Conservation (phyloP, 2,888 invertebrate genomes). For the Hypsopygia costalis region DNA sequence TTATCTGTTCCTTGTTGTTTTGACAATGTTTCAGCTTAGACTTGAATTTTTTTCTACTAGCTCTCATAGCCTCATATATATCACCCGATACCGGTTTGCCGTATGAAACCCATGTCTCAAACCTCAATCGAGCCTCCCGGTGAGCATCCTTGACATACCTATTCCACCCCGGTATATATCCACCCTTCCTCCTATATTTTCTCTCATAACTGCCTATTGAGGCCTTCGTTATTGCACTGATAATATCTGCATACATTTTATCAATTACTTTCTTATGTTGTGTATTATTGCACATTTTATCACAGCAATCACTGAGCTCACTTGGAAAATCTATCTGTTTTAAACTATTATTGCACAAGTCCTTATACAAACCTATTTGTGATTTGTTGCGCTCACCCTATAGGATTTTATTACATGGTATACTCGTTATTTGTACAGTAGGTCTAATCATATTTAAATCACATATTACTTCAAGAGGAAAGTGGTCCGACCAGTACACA, state of each 20-base stretch:
- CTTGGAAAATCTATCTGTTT: no score
- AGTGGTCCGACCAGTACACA: slow-evolving; percentile 18
- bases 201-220: slow-evolving; percentile 4
- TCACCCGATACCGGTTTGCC: neutral
- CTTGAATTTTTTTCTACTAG: neutral
- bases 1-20: neutral
- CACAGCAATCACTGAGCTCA: no score
- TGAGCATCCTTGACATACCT: neutral
- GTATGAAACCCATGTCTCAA: neutral
- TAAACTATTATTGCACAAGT: no score
- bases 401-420: no score
- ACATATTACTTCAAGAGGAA: slow-evolving; percentile 13
- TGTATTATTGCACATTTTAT: slow-evolving; percentile 11
- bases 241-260: slow-evolving; percentile 16
- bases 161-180: slow-evolving; percentile 21
- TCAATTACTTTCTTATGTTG: slow-evolving; percentile 14
- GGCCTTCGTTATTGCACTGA: slow-evolving; percentile 9
- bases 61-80: neutral
- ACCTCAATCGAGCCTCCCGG: neutral
- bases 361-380: no score
- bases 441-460: slow-evolving; percentile 5
- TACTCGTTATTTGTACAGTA: no score
- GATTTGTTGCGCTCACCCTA: no score
- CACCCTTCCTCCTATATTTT: no score
- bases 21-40: neutral